phyloP scores from a whole-genome alignment of 2,888 invertebrate species.

The Archips xylosteana region DNA sequence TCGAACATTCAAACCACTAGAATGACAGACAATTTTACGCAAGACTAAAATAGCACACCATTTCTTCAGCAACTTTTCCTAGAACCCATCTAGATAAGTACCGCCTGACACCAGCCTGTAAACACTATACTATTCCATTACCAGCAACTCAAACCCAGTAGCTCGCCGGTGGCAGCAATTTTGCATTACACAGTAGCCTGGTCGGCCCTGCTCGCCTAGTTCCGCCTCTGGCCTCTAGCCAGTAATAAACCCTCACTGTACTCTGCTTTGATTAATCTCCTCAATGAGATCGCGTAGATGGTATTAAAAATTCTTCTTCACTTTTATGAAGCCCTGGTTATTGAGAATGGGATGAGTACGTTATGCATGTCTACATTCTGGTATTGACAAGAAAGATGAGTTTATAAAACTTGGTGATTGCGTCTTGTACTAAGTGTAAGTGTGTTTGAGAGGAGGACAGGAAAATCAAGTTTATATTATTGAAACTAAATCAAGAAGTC shows the following conservation, averaged over 20 bases:
- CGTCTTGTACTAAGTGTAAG: too few relatives aligned
- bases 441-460: too few relatives aligned
- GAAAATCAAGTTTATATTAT: too few relatives aligned
- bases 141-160: constrained; percentile 46
- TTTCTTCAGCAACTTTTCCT: neutral
- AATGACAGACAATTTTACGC: neutral
- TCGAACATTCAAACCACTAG: neutral
- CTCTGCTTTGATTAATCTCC: constrained; percentile 40
- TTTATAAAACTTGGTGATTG: too few relatives aligned
- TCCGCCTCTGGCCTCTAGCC: constrained; percentile 56
- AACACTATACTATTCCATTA: constrained; percentile 19
- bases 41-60: neutral
- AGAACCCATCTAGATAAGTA: neutral
- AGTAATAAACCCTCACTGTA: constrained; percentile 42
- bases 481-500: too few relatives aligned
- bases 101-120: constrained; percentile 8
- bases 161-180: constrained; percentile 46
- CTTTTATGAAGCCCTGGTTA: constrained; percentile 28
- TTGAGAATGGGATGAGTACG: constrained; percentile 12
- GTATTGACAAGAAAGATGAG: too few relatives aligned
- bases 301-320: constrained; percentile 3
- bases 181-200: constrained; percentile 58
- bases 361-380: neutral
- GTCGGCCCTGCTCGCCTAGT: constrained; percentile 54
- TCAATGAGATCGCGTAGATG: constrained; percentile 32